Base-by-base conservation (phyloP, 2,113 vertebrate species). In the Brachirus orientalis region DNA sequence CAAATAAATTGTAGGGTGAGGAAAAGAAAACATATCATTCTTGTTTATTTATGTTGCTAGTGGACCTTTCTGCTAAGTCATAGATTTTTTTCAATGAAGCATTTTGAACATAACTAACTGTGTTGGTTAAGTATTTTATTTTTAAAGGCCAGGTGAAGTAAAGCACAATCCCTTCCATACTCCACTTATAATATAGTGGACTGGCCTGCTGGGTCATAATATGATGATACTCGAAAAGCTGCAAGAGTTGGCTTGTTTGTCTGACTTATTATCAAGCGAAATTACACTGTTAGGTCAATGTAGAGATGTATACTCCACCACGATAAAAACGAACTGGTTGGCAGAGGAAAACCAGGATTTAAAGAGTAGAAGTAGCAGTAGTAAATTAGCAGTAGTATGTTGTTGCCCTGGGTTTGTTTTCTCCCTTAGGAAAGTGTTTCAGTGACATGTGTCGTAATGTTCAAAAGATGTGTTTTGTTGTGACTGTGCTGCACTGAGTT, bases 391-490 rank as follows among this genome's bases (percentile, higher is more conserved):
- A 17, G 33, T 43, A 41, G 18, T 62, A 10, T 43, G n/a, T 7
- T 51, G 48, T 6, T 33, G 17, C 18, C 48, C 57, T 59, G 40
- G 12, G 22, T 2, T 28, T 28, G 28, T 28, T 28, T 1, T 28
- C 5, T 28, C 22, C 22, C 22, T 28, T 28, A 3, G 22, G 22
- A 28, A 28, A 28, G 22, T 28, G 0, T 60, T 64, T 72, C 12
- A 20, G 61, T 52, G 37, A 57, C 41, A 51, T 48, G 57, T 75
- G 70, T 80, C 54, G 50, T 58, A 47, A 52, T 75, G 69, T 75
- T 72, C 18, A 43, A 46, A 50, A 68, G 53, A 66, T 17, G 43
- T 53, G 70, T 63, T 62, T 70, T 60, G 60, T 63, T 66, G 36
- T 47, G 47, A 63, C 66, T 43, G 41, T 41, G 66, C 38, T 18